phyloP scores from a whole-genome alignment of 2,888 invertebrate genomes.

The Coenonympha arcania region DNA sequence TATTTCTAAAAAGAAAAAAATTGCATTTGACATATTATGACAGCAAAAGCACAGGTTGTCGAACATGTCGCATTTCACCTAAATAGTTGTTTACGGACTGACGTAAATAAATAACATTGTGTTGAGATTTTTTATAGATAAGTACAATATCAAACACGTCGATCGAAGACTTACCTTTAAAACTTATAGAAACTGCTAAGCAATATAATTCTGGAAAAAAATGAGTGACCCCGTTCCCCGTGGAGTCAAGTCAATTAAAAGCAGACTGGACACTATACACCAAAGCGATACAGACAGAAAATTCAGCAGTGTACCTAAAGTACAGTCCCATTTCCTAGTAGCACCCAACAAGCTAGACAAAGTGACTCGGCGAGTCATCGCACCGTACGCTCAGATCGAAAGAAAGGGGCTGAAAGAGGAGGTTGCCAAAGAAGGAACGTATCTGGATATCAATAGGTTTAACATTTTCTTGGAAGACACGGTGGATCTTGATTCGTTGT shows the following conservation, averaged over 20 bases:
- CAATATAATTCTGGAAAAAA: no score
- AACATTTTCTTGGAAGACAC: slow-evolving; percentile 71
- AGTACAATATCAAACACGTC: no score
- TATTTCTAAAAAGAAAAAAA: no score
- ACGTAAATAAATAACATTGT: no score
- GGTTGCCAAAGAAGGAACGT: slow-evolving; percentile 47
- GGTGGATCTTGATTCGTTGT: slow-evolving; percentile 69
- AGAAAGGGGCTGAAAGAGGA: slow-evolving; percentile 56
- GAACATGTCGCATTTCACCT: no score
- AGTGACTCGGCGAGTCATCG: slow-evolving; percentile 74
- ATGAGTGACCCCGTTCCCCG: slow-evolving; percentile 41
- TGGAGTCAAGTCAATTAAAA: slow-evolving; percentile 44
- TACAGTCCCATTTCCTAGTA: slow-evolving; percentile 60
- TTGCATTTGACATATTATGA: no score
- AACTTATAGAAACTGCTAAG: neutral
- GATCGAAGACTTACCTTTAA: no score
- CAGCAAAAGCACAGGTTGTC: no score
- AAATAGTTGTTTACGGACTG: no score
- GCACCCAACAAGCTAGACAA: slow-evolving; percentile 66
- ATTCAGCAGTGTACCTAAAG: slow-evolving; percentile 31
- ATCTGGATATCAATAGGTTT: slow-evolving; percentile 61
- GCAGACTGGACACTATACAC: slow-evolving; percentile 38
- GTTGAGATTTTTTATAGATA: no score
- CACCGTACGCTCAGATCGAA: slow-evolving; percentile 72
- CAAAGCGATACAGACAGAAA: slow-evolving; percentile 20